A percentile compares a stretch with the other conserved stretches of the same genome.
These are phyloP conservation scores for Tuberolachnus salignus DNA, from an alignment of 2,888 invertebrate genomes.

Conservation along the genomic window DNA sequence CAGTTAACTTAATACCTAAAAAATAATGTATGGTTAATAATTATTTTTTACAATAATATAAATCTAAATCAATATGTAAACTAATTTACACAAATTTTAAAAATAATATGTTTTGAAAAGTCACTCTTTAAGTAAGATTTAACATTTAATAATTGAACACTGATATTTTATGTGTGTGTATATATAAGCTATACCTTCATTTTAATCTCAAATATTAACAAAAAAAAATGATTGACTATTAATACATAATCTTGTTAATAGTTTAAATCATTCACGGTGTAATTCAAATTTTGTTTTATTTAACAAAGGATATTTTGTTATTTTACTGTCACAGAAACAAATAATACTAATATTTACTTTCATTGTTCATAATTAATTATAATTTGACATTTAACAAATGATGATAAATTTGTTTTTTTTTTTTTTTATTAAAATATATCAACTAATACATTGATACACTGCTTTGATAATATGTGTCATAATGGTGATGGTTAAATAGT, in stretches of 20 bases:
- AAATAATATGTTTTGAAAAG: too few species aligned
- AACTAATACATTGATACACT: not conserved
- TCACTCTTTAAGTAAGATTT: not conserved
- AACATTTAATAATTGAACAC: not conserved
- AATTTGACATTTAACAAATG: not conserved
- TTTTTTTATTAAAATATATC: not conserved
- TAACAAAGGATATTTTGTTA: slow-evolving; percentile 19
- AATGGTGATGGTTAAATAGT: not conserved
- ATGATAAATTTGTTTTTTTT: not conserved
- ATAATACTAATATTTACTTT: too few species aligned
- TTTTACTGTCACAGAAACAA: slow-evolving; percentile 20
- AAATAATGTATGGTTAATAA: too few species aligned
- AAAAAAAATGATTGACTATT: not conserved
- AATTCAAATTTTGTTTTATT: not conserved
- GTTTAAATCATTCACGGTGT: not conserved
- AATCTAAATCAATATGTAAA: too few species aligned
- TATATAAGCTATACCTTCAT: not conserved
- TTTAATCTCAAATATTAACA: not conserved
- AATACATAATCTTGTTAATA: slow-evolving; percentile 4
- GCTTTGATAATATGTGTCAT: not conserved
- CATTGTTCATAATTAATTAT: not conserved
- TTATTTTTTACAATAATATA: too few species aligned
- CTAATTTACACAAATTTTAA: too few species aligned
- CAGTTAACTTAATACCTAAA: too few species aligned
- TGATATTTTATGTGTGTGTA: not conserved